phyloP scores from a whole-genome alignment of 2,888 invertebrate genomes.

The Latrodectus elegans region DNA sequence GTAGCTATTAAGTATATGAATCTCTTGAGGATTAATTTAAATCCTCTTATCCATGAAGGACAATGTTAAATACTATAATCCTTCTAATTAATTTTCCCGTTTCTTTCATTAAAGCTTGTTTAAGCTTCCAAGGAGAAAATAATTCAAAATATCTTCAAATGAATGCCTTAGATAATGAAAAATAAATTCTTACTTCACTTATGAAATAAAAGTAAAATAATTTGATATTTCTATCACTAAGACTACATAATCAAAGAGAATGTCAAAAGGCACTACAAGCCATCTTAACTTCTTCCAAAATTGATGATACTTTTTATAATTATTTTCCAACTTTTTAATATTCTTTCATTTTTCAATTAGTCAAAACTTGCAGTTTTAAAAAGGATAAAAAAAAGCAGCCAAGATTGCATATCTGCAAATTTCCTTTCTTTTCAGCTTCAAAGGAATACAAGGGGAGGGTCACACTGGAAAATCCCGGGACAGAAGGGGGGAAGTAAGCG shows the following conservation, averaged over 20 bases:
- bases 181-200: no score
- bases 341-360: constrained; percentile 57
- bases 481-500: not conserved
- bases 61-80: no score
- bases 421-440: constrained; percentile 14
- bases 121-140: no score
- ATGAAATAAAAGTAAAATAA: no score
- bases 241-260: not conserved
- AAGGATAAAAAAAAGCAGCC: constrained; percentile 10
- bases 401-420: constrained; percentile 27
- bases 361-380: constrained; percentile 16
- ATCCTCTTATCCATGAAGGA: no score
- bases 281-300: not conserved
- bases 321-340: constrained; percentile 21
- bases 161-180: no score
- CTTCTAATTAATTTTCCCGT: no score
- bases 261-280: not conserved
- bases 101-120: no score
- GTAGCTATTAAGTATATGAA: no score
- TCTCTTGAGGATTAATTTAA: no score
- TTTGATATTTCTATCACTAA: no score
- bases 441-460: not conserved
- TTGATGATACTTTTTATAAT: not conserved
- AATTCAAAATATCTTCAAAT: no score
- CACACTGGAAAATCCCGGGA: not conserved